Percentiles rank a stretch among this genome's conserved stretches.
These are phyloP conservation scores for Carettochelys insculpta DNA, from an alignment of 2,113 vertebrate species.

Conservation along the genomic window DNA sequence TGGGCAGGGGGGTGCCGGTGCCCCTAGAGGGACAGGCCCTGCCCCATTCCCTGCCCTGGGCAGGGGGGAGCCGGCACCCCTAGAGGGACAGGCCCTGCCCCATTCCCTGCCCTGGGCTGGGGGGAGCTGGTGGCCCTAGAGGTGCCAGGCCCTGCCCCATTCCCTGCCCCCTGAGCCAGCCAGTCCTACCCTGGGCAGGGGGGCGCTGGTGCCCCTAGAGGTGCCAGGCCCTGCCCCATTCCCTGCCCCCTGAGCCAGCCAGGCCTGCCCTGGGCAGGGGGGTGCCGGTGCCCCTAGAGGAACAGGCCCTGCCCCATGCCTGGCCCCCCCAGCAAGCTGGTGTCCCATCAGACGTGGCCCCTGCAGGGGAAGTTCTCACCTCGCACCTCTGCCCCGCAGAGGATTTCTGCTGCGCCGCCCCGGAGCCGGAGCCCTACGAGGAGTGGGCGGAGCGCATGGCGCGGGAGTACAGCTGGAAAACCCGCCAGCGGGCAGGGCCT, in stretches of 20 bases:
- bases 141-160: neutral
- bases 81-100: too few species aligned
- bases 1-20: too few species aligned
- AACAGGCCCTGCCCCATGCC: neutral
- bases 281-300: neutral
- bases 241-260: neutral
- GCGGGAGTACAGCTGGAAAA: conserved; percentile 78
- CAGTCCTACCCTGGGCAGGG: too few species aligned
- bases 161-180: neutral
- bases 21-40: too few species aligned
- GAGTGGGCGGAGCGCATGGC: conserved; percentile 86
- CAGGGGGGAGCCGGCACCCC: too few species aligned
- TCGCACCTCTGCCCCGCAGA: conserved; percentile 32
- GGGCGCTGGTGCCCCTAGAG: neutral
- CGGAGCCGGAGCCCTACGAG: conserved; percentile 82
- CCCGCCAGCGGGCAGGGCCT: neutral
- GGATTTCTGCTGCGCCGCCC: conserved; percentile 71
- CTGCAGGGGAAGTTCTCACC: neutral
- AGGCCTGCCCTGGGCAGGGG: neutral
- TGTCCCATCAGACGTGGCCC: neutral
- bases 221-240: neutral
- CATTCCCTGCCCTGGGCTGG: too few species aligned
- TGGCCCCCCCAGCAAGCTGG: too few species aligned
- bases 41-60: too few species aligned
- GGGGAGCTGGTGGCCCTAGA: too few species aligned